phyloP scores from a whole-genome alignment of 2,113 vertebrate genomes.

The Cebus imitator region DNA sequence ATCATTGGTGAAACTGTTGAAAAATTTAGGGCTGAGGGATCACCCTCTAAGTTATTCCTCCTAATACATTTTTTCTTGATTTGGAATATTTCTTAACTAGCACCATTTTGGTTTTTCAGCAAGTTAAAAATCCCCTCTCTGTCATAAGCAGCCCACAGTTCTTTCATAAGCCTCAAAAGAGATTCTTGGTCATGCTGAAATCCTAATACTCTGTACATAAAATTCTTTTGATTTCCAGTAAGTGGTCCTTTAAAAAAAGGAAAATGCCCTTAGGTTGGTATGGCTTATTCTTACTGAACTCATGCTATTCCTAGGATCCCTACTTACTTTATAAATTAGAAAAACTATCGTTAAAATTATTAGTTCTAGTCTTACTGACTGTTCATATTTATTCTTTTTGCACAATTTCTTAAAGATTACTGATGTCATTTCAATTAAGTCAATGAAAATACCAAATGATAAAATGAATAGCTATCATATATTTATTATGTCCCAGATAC shows the following conservation, averaged over 20 bases:
- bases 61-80: neutral
- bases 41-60: neutral
- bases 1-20: neutral
- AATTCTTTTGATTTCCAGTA: neutral
- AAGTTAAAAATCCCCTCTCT: neutral
- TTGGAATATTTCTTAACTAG: neutral
- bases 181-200: neutral
- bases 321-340: slow-evolving; percentile 33
- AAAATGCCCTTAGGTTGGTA: neutral
- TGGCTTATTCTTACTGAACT: neutral
- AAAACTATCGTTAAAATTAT: neutral
- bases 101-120: neutral
- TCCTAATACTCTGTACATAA: neutral
- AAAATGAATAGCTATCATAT: neutral
- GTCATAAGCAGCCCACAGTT: neutral
- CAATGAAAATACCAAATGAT: slow-evolving; percentile 2
- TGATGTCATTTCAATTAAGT: neutral
- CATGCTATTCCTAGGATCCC: neutral
- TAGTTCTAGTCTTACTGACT: neutral
- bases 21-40: neutral
- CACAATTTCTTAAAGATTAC: slow-evolving; percentile 4
- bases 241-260: neutral
- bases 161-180: neutral
- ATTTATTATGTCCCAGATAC: neutral
- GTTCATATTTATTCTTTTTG: slow-evolving; percentile 5